Conservation (phyloP, 2,888 invertebrate genomes). For the Zele albiditarsus region DNA sequence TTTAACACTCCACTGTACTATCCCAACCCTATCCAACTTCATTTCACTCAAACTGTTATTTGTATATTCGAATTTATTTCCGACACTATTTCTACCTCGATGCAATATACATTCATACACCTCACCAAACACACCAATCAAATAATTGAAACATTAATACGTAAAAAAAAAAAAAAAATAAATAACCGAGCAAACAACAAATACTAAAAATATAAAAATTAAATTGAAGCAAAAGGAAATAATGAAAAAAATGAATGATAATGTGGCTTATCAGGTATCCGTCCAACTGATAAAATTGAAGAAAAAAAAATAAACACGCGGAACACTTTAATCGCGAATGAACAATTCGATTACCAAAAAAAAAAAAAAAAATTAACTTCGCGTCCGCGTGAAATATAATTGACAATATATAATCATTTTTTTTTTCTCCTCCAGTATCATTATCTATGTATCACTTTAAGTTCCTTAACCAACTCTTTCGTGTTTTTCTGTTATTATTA, state of each 20-base stretch:
- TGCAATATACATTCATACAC: not conserved
- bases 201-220: not conserved
- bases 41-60: constrained; percentile 41
- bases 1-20: constrained; percentile 37
- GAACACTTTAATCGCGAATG: constrained; percentile 32
- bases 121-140: not conserved
- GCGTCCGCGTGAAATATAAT: constrained; percentile 25
- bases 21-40: not conserved
- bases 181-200: not conserved
- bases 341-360: not conserved
- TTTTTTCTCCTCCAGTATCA: constrained; percentile 20
- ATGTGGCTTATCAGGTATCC: constrained; percentile 68
- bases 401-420: constrained; percentile 20
- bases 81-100: constrained; percentile 29
- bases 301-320: not conserved
- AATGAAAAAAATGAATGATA: constrained; percentile 47
- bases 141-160: not conserved
- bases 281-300: constrained; percentile 61
- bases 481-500: not conserved
- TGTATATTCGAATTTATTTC: constrained; percentile 41
- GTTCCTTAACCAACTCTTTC: constrained; percentile 8
- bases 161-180: not conserved
- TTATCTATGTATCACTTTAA: not conserved
- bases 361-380: constrained; percentile 22
- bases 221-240: constrained; percentile 30